Evolutionary conservation across 2,888 invertebrate species (phyloP).

Genomic region (Dryobota labecula): DNA sequence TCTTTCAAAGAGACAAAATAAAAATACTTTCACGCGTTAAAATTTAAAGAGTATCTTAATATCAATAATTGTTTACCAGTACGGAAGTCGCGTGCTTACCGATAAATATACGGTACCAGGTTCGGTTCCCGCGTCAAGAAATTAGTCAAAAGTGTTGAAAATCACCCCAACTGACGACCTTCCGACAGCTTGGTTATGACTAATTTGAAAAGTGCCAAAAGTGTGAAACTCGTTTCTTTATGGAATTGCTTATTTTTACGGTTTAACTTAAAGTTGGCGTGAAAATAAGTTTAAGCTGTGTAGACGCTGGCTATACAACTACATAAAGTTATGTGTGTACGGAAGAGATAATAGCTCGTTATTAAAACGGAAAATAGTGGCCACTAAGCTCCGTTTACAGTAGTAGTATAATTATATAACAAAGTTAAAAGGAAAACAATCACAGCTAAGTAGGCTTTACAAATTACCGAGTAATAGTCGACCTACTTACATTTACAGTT

Average conservation of each 20-base stretch:
- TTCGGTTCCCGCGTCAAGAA: slow-evolving; percentile 70
- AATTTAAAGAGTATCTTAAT: slow-evolving; percentile 64
- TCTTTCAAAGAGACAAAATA: slow-evolving; percentile 33
- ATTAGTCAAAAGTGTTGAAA: slow-evolving; percentile 65
- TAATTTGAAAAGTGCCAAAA: slow-evolving; percentile 66
- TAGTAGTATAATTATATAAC: too few species aligned
- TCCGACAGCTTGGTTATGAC: slow-evolving; percentile 67
- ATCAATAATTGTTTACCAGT: slow-evolving; percentile 73
- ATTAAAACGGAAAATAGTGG: too few species aligned
- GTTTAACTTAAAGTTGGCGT: slow-evolving; percentile 11
- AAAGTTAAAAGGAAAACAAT: too few species aligned
- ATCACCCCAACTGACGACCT: slow-evolving; percentile 66
- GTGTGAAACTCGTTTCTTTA: slow-evolving; percentile 52
- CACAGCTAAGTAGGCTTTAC: too few species aligned
- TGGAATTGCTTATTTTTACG: slow-evolving; percentile 39
- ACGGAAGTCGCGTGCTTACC: slow-evolving; percentile 82
- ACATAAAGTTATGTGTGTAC: not conserved
- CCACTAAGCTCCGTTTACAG: too few species aligned
- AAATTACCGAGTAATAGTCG: too few species aligned
- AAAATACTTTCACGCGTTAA: slow-evolving; percentile 67
- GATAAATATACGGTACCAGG: slow-evolving; percentile 70
- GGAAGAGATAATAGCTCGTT: not conserved
- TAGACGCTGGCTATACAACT: not conserved
- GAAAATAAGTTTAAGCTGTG: slow-evolving; percentile 2
- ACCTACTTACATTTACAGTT: too few species aligned